These are phyloP conservation scores for Drosophila carrolli DNA, from an alignment of 1,140 invertebrate species.

Conservation along the genomic window DNA sequence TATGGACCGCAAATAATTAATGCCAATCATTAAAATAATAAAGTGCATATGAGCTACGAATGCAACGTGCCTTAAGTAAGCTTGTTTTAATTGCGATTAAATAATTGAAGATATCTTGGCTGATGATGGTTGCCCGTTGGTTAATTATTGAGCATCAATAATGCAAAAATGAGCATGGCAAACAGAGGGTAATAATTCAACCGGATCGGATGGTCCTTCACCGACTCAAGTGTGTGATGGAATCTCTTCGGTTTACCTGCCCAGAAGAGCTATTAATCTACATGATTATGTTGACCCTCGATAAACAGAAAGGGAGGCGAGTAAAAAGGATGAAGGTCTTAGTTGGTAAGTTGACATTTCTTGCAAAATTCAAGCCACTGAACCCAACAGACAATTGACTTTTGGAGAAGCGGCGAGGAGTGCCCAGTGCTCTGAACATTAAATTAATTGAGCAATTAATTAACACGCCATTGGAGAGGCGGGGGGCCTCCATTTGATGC, in stretches of 20 bases:
- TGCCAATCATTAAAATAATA: constrained; percentile 78
- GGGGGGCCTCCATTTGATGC: constrained; percentile 53
- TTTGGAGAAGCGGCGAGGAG: constrained; percentile 35
- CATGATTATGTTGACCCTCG: constrained; percentile 38
- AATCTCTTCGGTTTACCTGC: constrained; percentile 8
- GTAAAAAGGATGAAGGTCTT: constrained; percentile 30
- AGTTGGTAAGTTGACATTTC: constrained; percentile 63
- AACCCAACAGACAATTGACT: constrained; percentile 72
- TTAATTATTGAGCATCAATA: constrained; percentile 71
- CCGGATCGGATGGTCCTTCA: constrained; percentile 17
- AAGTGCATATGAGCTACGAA: constrained; percentile 61
- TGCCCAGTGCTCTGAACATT: constrained; percentile 59
- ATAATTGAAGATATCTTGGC: constrained; percentile 63
- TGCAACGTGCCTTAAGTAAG: constrained; percentile 30
- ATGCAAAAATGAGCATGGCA: constrained; percentile 32
- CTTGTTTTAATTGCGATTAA: constrained; percentile 63
- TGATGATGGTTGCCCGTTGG: constrained; percentile 38
- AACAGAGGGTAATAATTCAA: constrained; percentile 21
- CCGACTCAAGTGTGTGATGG: constrained; percentile 8
- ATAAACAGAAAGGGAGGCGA: constrained; percentile 13
- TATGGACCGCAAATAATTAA: constrained; percentile 78
- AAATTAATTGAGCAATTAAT: constrained; percentile 83
- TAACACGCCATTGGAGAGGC: constrained; percentile 71
- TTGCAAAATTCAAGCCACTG: constrained; percentile 55
- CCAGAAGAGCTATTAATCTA: constrained; percentile 54